phyloP scores from a whole-genome alignment of 2,888 invertebrate genomes.

The Nymphalis urticae region DNA sequence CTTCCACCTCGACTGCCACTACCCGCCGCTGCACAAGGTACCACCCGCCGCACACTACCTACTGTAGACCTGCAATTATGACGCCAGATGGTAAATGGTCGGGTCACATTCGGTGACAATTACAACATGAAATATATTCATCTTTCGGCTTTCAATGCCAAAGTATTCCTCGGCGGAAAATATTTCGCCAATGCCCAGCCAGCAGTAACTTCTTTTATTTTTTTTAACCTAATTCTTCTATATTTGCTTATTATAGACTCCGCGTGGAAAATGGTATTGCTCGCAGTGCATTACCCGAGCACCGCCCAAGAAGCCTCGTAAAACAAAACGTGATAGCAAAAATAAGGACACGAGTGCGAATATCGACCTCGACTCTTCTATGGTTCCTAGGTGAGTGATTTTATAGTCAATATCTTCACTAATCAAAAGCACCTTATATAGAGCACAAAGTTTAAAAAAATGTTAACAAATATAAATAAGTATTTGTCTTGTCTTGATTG shows the following conservation, averaged over 20 bases:
- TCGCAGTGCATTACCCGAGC: constrained; percentile 92
- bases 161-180: not conserved
- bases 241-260: constrained; percentile 76
- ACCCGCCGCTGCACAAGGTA: constrained; percentile 85
- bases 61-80: too few species aligned
- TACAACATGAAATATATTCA: too few species aligned
- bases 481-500: too few species aligned
- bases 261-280: constrained; percentile 94
- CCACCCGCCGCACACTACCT: not conserved
- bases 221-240: not conserved
- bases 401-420: too few species aligned
- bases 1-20: constrained; percentile 96
- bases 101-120: too few species aligned
- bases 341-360: constrained; percentile 58
- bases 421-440: too few species aligned
- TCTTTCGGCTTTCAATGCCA: not conserved
- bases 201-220: too few species aligned
- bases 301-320: constrained; percentile 86
- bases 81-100: too few species aligned
- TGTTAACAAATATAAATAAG: too few species aligned
- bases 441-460: too few species aligned
- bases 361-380: constrained; percentile 52
- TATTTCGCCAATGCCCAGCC: not conserved
- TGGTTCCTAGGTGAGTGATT: constrained; percentile 69
- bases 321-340: constrained; percentile 75